Percentiles rank a stretch among this genome's conserved stretches.
Conservation (phyloP, 2,113 vertebrate species). For the Callopanchax toddi region DNA sequence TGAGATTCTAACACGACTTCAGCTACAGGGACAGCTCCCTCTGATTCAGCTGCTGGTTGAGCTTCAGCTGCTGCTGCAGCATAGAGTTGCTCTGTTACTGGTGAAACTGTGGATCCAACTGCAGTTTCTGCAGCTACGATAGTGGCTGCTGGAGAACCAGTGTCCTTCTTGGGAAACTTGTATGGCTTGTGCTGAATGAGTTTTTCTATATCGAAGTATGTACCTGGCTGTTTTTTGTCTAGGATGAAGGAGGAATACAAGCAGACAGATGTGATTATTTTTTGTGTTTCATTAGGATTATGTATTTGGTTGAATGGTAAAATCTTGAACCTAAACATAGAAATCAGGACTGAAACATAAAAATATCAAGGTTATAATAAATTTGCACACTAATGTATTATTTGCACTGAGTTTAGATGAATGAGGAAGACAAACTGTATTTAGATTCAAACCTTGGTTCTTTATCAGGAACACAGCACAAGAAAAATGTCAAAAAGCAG, state of each 20-base stretch:
- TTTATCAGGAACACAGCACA: no score
- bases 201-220: conserved; percentile 77
- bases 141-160: not conserved
- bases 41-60: not conserved
- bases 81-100: not conserved
- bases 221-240: conserved; percentile 70
- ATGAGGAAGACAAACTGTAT: no score
- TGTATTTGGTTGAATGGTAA: not conserved
- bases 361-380: no score
- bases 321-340: not conserved
- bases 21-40: not conserved
- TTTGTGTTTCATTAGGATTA: not conserved
- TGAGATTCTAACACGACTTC: not conserved
- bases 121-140: conserved; percentile 15
- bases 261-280: conserved; percentile 57
- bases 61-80: conserved; percentile 1
- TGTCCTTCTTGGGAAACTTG: conserved; percentile 55
- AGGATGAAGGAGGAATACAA: conserved; percentile 51
- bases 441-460: no score
- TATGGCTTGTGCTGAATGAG: conserved; percentile 72
- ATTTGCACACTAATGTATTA: no score
- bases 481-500: no score
- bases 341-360: not conserved
- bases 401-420: no score
- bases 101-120: conserved; percentile 10